These are phyloP conservation scores for Thymelicus acteon DNA, from an alignment of 2,888 invertebrate species.

Conservation along the genomic window DNA sequence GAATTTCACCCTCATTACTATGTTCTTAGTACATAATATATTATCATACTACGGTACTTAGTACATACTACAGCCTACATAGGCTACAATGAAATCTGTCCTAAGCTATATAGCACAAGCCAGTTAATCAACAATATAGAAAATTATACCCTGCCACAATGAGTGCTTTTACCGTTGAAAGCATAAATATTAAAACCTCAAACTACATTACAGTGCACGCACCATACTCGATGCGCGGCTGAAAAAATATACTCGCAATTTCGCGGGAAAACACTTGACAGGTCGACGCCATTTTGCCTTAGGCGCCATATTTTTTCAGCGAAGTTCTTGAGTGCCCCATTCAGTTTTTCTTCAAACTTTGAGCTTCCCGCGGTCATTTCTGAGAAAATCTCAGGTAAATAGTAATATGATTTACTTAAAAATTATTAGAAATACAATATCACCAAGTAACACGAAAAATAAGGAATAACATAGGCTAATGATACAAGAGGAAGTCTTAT, in stretches of 20 bases:
- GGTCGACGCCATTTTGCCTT: constrained; percentile 43
- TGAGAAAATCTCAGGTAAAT: constrained; percentile 23
- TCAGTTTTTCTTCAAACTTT: constrained; percentile 37
- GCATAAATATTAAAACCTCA: constrained; percentile 11
- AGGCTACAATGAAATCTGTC: too few species aligned
- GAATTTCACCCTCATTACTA: too few species aligned
- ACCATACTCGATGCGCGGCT: constrained; percentile 16
- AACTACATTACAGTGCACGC: constrained; percentile 9
- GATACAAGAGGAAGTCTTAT: too few species aligned
- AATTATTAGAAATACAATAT: too few species aligned
- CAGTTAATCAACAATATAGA: neutral
- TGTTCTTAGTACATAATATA: too few species aligned
- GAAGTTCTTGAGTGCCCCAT: constrained; percentile 38
- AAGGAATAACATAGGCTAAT: too few species aligned
- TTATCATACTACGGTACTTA: too few species aligned
- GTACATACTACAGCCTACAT: too few species aligned
- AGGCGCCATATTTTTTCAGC: constrained; percentile 40
- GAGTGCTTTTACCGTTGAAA: neutral
- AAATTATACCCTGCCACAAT: neutral
- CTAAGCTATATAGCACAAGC: too few species aligned
- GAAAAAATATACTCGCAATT: constrained; percentile 35
- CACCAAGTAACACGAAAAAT: too few species aligned
- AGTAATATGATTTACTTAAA: constrained; percentile 8
- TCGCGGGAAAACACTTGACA: constrained; percentile 43
- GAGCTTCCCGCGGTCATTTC: constrained; percentile 36